Evolutionary conservation across 2,888 invertebrate species (phyloP).

Genomic region (Cordilura impudica): DNA sequence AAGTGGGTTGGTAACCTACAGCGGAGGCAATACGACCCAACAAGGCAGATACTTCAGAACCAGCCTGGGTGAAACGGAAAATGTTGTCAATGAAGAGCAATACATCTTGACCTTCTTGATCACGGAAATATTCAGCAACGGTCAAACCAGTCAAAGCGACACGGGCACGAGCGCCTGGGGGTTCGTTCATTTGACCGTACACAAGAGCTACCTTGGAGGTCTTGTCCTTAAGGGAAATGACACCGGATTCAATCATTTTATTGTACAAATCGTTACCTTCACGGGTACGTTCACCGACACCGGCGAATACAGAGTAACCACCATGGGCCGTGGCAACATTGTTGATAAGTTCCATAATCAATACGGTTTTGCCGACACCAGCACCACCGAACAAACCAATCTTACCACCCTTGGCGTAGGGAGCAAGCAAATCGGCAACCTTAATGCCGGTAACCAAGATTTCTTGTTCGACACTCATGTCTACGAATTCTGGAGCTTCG

Average conservation of each 20-base stretch:
- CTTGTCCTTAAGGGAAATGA: constrained; percentile 92
- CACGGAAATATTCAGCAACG: constrained; percentile 96
- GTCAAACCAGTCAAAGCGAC: constrained; percentile 94
- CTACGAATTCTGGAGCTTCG: constrained; percentile 94
- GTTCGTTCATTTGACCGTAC: constrained; percentile 97
- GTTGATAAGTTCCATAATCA: constrained; percentile 97
- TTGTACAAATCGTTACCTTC: constrained; percentile 96
- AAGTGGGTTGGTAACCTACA: constrained; percentile 95
- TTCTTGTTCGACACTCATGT: constrained; percentile 93
- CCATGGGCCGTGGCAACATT: constrained; percentile 96
- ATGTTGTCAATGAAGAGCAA: constrained; percentile 97
- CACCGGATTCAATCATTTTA: constrained; percentile 96
- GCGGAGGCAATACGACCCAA: constrained; percentile 96
- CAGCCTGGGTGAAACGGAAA: constrained; percentile 94
- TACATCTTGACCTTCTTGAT: constrained; percentile 94
- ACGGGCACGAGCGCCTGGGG: constrained; percentile 94
- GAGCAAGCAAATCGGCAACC: constrained; percentile 94
- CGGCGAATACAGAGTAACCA: constrained; percentile 96
- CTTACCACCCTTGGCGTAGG: constrained; percentile 95
- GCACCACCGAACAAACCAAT: too few species aligned
- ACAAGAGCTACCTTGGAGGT: constrained; percentile 91
- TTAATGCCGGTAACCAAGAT: constrained; percentile 93
- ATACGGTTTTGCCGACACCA: constrained; percentile 95
- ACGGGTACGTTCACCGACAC: constrained; percentile 94
- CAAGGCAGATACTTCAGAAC: constrained; percentile 92